Base-by-base conservation (phyloP, 2,888 invertebrate species). In the Lucinisca nassula region DNA sequence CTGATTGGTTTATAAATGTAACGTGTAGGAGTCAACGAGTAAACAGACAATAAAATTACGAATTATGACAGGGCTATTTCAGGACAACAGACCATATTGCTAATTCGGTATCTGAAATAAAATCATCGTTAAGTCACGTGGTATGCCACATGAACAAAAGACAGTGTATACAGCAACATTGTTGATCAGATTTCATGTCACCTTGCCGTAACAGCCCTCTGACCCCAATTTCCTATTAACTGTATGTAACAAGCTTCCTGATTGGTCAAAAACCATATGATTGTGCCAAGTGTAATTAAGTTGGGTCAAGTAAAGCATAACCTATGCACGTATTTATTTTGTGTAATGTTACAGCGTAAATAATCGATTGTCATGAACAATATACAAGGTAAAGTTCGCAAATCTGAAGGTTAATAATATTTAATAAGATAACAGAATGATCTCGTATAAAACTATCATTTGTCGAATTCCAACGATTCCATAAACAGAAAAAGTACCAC, bases 271-370 rank as follows among this genome's bases (percentile, higher is more conserved):
- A n/a, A 45, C 35, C 24, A 30, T 67, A 21, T 21, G 67, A 67
- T 35, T 67, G 67, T 67, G 35, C 67, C 17, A 35, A 67, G 67
- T 67, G 67, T 32, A 67, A 67, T 73, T 82, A 79, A 55, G 21
- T n/a, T 35, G 77, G 85, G 90, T 88, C 85, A 90, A 79, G 79
- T 67, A 81, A 35, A 75, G 73, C 85, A 90, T 37, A 74, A 73
- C 73, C 84, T 79, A 75, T 79, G 81, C 79, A 85, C 85, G 85
- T 84, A 85, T 72, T 84, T 79, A 81, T 84, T 90, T 88, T 88
- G 87, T 90, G 85, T 85, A 76, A 88, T 74, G 72, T 70, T 51
- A 76, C 40, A 84, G 79, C 83, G 73, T 82, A 45, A 82, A 82
- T 78, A 85, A 78, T 72, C 37, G n/a, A 76, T 82, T 49, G 72